phyloP scores from a whole-genome alignment of 2,797 vertebrate genomes.

The Periparus ater region DNA sequence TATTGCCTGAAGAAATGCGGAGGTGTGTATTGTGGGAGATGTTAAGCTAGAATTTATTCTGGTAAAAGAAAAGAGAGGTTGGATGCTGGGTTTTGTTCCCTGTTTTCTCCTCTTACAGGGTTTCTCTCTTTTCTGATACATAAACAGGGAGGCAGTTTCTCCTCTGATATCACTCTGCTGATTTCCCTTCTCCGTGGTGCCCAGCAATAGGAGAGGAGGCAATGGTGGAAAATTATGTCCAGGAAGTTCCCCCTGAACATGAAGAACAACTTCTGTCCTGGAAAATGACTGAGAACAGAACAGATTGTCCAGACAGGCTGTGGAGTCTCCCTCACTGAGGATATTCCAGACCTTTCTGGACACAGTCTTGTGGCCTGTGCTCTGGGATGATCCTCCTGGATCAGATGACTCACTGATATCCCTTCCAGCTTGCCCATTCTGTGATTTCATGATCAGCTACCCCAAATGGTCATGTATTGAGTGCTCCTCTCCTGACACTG shows the following conservation, averaged over 20 bases:
- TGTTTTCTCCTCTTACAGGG: fast-evolving
- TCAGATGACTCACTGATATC: too few relatives aligned
- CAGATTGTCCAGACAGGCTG: not conserved
- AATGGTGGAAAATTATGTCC: not conserved
- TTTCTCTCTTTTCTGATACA: not conserved
- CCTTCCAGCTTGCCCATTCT: not conserved
- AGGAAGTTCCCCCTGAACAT: not conserved
- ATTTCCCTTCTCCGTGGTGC: not conserved
- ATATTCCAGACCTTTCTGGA: not conserved
- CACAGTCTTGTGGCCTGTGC: fast-evolving
- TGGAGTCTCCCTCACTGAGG: not conserved
- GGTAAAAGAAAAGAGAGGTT: not conserved
- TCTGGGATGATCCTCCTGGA: not conserved
- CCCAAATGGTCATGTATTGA: fast-evolving
- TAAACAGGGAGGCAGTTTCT: not conserved
- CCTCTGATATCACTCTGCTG: not conserved
- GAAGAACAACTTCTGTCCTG: not conserved
- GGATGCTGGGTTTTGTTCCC: not conserved
- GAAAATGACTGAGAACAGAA: fast-evolving
- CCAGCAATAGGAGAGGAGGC: not conserved
- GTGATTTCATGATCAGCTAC: not conserved
- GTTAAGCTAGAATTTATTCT: not conserved
- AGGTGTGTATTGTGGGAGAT: not conserved
- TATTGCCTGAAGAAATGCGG: not conserved
- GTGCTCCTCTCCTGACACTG: not conserved